Percentiles rank a stretch among this genome's conserved stretches.
Evolutionary conservation across 2,888 invertebrate species (phyloP).

Genomic region (Agelastica alni): DNA sequence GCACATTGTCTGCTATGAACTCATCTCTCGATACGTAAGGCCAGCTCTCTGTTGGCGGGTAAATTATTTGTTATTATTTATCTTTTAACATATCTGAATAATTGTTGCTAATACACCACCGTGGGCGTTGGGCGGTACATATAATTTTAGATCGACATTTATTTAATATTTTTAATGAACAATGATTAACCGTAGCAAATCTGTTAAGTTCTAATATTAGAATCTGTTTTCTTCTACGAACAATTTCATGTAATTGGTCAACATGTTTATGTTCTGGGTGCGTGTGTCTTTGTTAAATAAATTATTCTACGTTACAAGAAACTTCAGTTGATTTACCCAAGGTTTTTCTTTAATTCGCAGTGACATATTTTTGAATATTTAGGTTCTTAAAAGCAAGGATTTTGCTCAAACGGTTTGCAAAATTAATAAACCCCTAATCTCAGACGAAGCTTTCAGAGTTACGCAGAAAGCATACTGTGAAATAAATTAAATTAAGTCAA

Average conservation of each 20-base stretch:
- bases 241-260: slow-evolving; percentile 5
- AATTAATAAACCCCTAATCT: no score
- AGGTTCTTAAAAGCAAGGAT: no score
- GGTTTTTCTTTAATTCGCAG: no score
- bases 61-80: slow-evolving; percentile 19
- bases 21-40: slow-evolving; percentile 29
- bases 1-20: slow-evolving; percentile 30
- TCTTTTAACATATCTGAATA: slow-evolving; percentile 12
- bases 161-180: slow-evolving; percentile 20
- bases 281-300: neutral
- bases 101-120: neutral
- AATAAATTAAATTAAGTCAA: no score
- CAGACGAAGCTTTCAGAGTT: no score
- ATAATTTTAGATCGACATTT: slow-evolving; percentile 11
- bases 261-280: slow-evolving; percentile 8
- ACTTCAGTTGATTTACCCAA: no score
- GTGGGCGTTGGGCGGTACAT: slow-evolving; percentile 14
- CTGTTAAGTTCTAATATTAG: slow-evolving; percentile 6
- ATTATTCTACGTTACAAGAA: no score
- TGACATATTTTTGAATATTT: no score
- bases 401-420: no score
- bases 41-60: slow-evolving; percentile 28
- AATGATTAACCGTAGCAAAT: slow-evolving; percentile 15
- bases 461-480: no score
- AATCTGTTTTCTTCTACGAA: neutral